A percentile compares a stretch with the other conserved stretches of the same genome.
Evolutionary conservation across 2,113 vertebrate species (phyloP).

Genomic region (Malurus melanocephalus): DNA sequence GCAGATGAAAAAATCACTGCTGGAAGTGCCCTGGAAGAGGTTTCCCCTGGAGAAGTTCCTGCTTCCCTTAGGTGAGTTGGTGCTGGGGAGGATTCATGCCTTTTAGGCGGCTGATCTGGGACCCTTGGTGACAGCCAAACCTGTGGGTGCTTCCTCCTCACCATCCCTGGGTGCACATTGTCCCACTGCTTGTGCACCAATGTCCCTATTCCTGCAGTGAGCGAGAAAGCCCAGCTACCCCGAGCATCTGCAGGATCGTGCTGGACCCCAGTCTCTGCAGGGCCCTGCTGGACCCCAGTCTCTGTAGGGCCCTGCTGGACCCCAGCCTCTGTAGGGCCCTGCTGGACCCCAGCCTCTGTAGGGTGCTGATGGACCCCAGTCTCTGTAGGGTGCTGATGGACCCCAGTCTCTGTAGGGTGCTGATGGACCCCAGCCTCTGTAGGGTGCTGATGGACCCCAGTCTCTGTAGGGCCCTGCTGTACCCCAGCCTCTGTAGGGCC

Average conservation of each 20-base stretch:
- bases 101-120: background rate
- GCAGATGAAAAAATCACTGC: background rate
- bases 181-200: fast-evolving
- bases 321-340: too few species aligned
- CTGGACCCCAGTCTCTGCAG: background rate
- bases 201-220: background rate
- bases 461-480: too few species aligned
- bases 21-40: background rate
- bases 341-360: too few species aligned
- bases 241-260: background rate
- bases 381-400: too few species aligned
- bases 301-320: too few species aligned
- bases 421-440: too few species aligned
- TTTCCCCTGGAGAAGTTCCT: background rate
- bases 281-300: too few species aligned
- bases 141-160: fast-evolving
- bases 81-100: background rate
- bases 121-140: background rate
- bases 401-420: too few species aligned
- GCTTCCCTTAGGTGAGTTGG: background rate
- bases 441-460: too few species aligned
- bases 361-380: too few species aligned
- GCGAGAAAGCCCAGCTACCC: background rate
- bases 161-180: background rate
- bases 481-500: too few species aligned